phyloP scores from a whole-genome alignment of 2,113 vertebrate species.

The Elephantulus edwardii region DNA sequence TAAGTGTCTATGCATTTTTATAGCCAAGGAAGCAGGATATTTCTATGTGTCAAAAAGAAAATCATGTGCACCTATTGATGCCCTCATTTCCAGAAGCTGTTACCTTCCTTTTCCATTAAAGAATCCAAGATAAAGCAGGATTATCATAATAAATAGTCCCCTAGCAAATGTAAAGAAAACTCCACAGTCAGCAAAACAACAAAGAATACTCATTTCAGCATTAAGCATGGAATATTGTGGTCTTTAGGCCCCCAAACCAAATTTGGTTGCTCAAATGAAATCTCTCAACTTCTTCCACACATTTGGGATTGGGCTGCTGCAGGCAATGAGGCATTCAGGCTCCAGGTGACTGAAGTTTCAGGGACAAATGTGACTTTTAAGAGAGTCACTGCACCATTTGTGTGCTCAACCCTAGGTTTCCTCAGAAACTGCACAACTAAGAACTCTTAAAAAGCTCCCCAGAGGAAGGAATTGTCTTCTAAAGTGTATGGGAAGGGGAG shows the following conservation, averaged over 20 bases:
- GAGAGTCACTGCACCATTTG: constrained; percentile 70
- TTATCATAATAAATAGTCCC: neutral
- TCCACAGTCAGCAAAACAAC: constrained; percentile 19
- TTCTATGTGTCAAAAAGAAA: constrained; percentile 14
- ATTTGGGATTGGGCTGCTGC: constrained; percentile 44
- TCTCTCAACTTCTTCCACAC: constrained; percentile 56
- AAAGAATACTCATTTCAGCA: constrained; percentile 13
- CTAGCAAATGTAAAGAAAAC: neutral
- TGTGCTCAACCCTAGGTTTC: neutral
- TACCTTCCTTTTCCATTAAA: neutral
- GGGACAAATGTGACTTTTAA: constrained; percentile 66
- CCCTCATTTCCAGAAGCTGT: neutral
- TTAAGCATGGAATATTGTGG: neutral
- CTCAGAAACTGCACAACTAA: neutral
- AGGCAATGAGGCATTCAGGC: constrained; percentile 70
- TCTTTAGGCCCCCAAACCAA: constrained; percentile 24
- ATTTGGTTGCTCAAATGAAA: constrained; percentile 40
- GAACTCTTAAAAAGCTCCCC: constrained; percentile 47
- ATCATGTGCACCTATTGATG: neutral
- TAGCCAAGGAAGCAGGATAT: constrained; percentile 26
- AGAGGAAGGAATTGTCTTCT: neutral
- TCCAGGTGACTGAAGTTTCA: constrained; percentile 80
- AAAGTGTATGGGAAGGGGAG: neutral
- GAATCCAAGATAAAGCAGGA: constrained; percentile 25
- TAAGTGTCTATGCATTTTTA: neutral